These are phyloP conservation scores for Entomobrya proxima DNA, from an alignment of 2,888 invertebrate genomes.

Conservation along the genomic window DNA sequence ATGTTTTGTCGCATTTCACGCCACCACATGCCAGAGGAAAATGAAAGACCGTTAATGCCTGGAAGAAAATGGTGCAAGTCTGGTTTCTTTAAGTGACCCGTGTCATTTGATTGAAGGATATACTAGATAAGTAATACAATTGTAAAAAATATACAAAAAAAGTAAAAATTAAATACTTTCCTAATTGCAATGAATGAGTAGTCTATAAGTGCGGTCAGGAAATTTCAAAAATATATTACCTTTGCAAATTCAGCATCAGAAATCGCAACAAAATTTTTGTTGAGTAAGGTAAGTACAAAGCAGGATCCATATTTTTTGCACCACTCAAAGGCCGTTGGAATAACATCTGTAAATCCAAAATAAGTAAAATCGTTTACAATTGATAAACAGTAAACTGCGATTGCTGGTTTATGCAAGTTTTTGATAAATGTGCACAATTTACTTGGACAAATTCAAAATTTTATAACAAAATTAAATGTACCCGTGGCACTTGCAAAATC, in stretches of 20 bases:
- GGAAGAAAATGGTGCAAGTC: not conserved
- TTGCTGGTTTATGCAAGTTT: too few relatives aligned
- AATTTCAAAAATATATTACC: not conserved
- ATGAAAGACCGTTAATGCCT: not conserved
- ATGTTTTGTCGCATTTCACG: not conserved
- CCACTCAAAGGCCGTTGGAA: not conserved
- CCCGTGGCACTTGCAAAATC: not conserved
- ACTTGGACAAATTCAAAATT: too few relatives aligned
- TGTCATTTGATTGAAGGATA: not conserved
- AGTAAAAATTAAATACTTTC: not conserved
- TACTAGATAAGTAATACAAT: not conserved
- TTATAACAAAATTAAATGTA: too few relatives aligned
- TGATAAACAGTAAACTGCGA: not conserved
- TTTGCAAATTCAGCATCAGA: not conserved
- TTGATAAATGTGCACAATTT: too few relatives aligned
- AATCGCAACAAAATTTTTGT: not conserved
- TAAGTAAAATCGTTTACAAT: not conserved
- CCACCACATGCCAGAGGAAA: not conserved
- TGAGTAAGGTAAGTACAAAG: not conserved
- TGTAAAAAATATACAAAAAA: too few relatives aligned
- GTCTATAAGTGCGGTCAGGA: not conserved
- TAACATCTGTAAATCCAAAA: not conserved
- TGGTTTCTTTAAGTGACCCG: not conserved
- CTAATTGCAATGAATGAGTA: not conserved
- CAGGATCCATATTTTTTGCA: constrained; percentile 7